phyloP scores from a whole-genome alignment of 2,797 vertebrate genomes.

The Notoglanidium macrostoma region DNA sequence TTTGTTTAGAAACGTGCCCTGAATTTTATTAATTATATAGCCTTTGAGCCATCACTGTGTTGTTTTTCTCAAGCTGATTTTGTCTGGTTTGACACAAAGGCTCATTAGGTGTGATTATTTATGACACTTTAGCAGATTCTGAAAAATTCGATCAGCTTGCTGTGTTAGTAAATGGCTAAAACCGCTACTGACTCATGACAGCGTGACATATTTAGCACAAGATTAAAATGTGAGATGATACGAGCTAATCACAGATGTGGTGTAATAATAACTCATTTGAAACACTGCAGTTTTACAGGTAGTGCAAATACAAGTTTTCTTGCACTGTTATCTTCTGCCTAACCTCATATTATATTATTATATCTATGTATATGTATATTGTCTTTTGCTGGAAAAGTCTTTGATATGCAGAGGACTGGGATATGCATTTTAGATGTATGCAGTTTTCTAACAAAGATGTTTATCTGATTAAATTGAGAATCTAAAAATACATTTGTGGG shows the following conservation, averaged over 20 bases:
- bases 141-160: slow-evolving; percentile 56
- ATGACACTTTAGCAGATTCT: slow-evolving; percentile 57
- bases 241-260: slow-evolving; percentile 21
- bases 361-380: slow-evolving; percentile 55
- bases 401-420: slow-evolving; percentile 72
- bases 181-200: slow-evolving; percentile 45
- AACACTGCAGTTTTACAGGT: neutral
- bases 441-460: slow-evolving; percentile 56
- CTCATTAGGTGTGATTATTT: slow-evolving; percentile 62
- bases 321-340: neutral
- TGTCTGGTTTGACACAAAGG: slow-evolving; percentile 56
- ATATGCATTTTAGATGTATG: slow-evolving; percentile 63
- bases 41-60: neutral
- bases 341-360: slow-evolving; percentile 28
- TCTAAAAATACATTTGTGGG: slow-evolving; percentile 68
- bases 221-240: slow-evolving; percentile 45
- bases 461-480: slow-evolving; percentile 71
- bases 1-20: neutral
- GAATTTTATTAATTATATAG: slow-evolving; percentile 58
- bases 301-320: neutral
- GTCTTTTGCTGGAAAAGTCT: slow-evolving; percentile 69
- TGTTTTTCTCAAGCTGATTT: slow-evolving; percentile 31
- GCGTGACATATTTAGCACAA: slow-evolving; percentile 63
- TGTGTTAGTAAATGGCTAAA: slow-evolving; percentile 52
- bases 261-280: neutral